Base-by-base conservation (phyloP, 2,888 invertebrate species). In the Eubasilissa splendida region DNA sequence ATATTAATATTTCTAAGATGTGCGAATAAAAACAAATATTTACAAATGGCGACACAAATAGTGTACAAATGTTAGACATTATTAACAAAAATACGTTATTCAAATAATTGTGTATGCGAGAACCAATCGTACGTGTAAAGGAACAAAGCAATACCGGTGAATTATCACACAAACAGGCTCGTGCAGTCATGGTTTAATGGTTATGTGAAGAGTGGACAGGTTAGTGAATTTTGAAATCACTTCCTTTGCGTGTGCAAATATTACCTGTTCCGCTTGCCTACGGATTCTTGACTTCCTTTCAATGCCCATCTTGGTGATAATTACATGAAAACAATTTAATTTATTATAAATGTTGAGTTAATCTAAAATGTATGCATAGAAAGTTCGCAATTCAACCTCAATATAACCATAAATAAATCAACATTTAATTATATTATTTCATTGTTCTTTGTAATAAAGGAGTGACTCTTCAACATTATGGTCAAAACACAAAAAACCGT, bases 221-320 rank as follows among this genome's bases (percentile, higher is more conserved):
- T 52, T 14, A 68, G 31, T 50, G 7, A 8, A 14, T 68, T 68
- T 50, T n/a, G 68, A 42, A 68, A 68, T 52, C n/a, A 50, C 50
- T 68, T 68, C 68, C 68, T 52, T 68, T 10, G 68, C 52, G 52
- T 68, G 58, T 42, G 63, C 11, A 63, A 63, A 31, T 68, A 81
- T 53, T 80, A 83, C 83, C 83, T 83, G 77, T 74, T 83, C 79
- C 52, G 77, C 80, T 65, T 83, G 81, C 53, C 83, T 75, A 14
- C 83, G 81, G 9, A 76, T 60, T 63, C 83, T 83, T 22, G 73
- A 33, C 11, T 71, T 71, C 22, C 76, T 10, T 54, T n/a, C 70
- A 10, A 10, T 22, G 14, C 12, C 71, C 52, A 60, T 75, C 68
- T 76, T 76, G 10, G 7, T 14, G n/a, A 68, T 4, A 68, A 68